A percentile compares a stretch with the other conserved stretches of the same genome.
Conservation (phyloP, 2,797 vertebrate species). For the Epinephelus awoara region DNA sequence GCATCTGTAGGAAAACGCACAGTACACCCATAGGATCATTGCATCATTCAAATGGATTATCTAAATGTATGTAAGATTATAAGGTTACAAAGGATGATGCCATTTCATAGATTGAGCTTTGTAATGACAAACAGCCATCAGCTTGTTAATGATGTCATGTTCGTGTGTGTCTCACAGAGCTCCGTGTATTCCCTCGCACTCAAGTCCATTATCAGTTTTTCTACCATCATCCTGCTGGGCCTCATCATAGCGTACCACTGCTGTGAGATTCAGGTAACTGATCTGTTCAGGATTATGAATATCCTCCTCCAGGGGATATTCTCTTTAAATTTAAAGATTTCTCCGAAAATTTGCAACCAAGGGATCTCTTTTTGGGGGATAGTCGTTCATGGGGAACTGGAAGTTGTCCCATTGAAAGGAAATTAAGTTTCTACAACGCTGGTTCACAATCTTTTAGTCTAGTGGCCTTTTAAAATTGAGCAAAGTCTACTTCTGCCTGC, state of each 20-base stretch:
- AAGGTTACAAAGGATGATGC: constrained; percentile 35
- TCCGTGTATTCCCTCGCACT: constrained; percentile 92
- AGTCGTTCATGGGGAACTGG: neutral
- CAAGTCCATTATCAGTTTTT: constrained; percentile 94
- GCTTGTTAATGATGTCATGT: constrained; percentile 36
- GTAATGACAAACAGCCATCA: constrained; percentile 33
- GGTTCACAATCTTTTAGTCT: neutral
- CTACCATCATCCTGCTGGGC: constrained; percentile 90
- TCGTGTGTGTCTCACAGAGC: constrained; percentile 81
- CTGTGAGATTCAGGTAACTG: constrained; percentile 92
- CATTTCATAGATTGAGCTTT: constrained; percentile 39
- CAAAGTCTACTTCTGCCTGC: neutral
- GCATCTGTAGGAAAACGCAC: constrained; percentile 21
- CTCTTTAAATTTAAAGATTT: neutral
- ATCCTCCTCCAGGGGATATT: neutral
- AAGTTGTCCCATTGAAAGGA: too few species aligned
- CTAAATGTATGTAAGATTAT: constrained; percentile 51
- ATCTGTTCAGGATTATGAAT: neutral
- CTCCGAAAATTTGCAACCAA: neutral
- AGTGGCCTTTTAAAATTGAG: neutral
- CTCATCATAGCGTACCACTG: constrained; percentile 94
- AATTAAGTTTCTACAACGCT: neutral
- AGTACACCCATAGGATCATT: constrained; percentile 36
- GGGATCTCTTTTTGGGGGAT: neutral
- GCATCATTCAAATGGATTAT: constrained; percentile 51